A percentile compares a stretch with the other conserved stretches of the same genome.
Conservation (phyloP, 2,113 vertebrate species). For the Lepus europaeus region DNA sequence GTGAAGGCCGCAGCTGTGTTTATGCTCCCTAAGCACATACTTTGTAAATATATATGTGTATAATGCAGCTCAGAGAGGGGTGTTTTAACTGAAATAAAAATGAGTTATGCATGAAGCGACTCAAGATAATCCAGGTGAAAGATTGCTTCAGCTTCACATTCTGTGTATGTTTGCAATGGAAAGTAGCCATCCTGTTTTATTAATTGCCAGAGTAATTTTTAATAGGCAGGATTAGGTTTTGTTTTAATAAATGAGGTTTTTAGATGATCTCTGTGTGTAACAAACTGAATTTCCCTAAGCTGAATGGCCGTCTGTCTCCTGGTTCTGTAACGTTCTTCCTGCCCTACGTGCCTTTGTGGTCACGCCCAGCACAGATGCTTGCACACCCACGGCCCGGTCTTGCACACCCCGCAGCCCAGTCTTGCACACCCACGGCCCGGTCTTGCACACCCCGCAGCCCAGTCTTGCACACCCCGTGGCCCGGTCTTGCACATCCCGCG, state of each 20-base stretch:
- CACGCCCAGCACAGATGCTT: too few species aligned
- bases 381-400: too few species aligned
- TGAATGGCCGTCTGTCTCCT: slow-evolving; percentile 8
- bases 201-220: slow-evolving; percentile 51
- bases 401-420: too few species aligned
- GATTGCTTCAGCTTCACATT: slow-evolving; percentile 41
- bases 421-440: too few species aligned
- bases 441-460: too few species aligned
- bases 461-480: too few species aligned
- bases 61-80: slow-evolving; percentile 41
- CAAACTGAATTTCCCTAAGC: neutral
- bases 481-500: too few species aligned
- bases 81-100: slow-evolving; percentile 58
- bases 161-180: slow-evolving; percentile 52
- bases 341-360: too few species aligned
- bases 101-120: slow-evolving; percentile 11
- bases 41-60: neutral
- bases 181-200: slow-evolving; percentile 13
- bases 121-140: slow-evolving; percentile 48
- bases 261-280: neutral
- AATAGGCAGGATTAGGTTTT: slow-evolving; percentile 6
- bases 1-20: slow-evolving; percentile 69
- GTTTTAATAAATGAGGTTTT: slow-evolving; percentile 32
- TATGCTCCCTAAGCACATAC: neutral
- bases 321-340: neutral